A percentile compares a stretch with the other conserved stretches of the same genome.
phyloP scores from a whole-genome alignment of 2,113 vertebrate genomes.

The Felis chaus region DNA sequence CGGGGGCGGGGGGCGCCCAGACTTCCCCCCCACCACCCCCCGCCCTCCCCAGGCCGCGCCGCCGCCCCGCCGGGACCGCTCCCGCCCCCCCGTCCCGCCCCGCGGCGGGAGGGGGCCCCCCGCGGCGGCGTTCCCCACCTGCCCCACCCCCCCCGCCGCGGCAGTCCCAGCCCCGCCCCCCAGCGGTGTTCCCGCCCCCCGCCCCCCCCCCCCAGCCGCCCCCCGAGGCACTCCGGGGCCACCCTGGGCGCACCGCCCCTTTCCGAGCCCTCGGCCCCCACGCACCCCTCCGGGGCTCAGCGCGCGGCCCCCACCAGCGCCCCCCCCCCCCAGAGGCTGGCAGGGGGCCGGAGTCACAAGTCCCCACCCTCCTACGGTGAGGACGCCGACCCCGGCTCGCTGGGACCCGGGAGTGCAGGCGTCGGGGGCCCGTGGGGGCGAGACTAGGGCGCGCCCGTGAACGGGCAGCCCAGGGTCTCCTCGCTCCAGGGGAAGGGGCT shows the following conservation, averaged over 20 bases:
- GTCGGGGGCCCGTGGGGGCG: too few species aligned
- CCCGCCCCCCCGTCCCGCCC: fast-evolving
- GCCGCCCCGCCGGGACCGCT: fast-evolving
- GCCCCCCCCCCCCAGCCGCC: neutral
- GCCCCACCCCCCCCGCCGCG: neutral
- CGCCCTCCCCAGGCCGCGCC: neutral
- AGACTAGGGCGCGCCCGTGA: neutral
- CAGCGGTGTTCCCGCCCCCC: neutral
- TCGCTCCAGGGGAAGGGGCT: neutral
- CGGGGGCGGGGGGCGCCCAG: neutral
- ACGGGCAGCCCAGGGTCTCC: neutral
- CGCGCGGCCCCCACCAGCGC: neutral
- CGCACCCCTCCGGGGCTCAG: neutral
- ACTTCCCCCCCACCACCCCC: neutral
- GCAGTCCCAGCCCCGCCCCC: slow-evolving; percentile 60
- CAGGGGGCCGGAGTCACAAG: neutral
- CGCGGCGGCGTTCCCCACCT: neutral
- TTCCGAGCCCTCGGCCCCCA: neutral
- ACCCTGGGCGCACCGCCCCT: neutral
- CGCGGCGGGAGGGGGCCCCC: neutral
- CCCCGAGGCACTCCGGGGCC: neutral
- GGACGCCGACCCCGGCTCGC: neutral
- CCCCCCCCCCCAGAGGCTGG: neutral
- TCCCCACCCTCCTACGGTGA: neutral
- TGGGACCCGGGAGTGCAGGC: neutral